Conservation (phyloP, 2,888 invertebrate genomes). For the Ferrisia virgata region DNA sequence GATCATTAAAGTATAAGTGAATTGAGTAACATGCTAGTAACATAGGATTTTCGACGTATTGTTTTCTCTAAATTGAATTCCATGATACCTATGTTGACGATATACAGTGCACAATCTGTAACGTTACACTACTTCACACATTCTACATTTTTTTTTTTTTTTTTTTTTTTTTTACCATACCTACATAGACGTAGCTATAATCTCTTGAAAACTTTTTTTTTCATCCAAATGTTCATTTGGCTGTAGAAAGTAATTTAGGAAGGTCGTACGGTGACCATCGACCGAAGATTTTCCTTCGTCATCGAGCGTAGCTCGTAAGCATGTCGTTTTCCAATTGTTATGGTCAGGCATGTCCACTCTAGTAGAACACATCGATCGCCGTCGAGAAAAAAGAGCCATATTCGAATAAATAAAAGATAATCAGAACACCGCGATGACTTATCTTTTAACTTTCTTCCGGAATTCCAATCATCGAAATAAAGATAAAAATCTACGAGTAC, state of each 20-base stretch:
- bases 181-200: background rate
- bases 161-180: background rate
- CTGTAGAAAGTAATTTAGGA: background rate
- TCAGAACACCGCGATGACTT: background rate
- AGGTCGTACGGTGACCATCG: background rate
- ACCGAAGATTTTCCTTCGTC: conserved; percentile 1
- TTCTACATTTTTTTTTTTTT: background rate
- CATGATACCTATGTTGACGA: background rate
- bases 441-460: background rate
- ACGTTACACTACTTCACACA: background rate
- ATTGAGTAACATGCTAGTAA: background rate
- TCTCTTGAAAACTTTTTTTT: background rate
- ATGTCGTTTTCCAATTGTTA: conserved; percentile 6
- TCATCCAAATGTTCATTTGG: background rate
- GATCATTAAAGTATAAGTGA: background rate
- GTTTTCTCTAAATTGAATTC: background rate
- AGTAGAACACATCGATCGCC: background rate
- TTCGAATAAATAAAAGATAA: background rate
- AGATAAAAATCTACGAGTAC: background rate
- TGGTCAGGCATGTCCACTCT: background rate
- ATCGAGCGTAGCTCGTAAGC: background rate
- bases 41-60: background rate
- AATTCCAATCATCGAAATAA: background rate
- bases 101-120: background rate
- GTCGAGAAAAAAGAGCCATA: background rate